These are phyloP conservation scores for Ciconia boyciana DNA, from an alignment of 2,113 vertebrate genomes.

Conservation along the genomic window DNA sequence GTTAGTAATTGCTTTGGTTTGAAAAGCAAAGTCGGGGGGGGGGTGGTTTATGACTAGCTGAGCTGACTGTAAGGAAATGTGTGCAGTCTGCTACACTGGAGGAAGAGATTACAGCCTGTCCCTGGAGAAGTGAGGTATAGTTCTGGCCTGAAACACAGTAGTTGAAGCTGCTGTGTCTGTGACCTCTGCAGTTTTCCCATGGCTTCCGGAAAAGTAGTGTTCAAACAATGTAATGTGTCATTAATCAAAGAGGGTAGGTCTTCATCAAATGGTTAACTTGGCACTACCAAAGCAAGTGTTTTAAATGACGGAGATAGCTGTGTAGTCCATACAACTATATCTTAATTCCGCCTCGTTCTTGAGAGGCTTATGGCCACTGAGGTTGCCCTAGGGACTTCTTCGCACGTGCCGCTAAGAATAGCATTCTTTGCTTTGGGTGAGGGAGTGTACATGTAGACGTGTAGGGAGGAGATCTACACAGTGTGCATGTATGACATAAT, in stretches of 20 bases:
- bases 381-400: neutral
- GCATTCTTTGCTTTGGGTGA: neutral
- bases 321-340: neutral
- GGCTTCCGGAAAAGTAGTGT: neutral
- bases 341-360: neutral
- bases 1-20: neutral
- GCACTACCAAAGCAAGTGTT: neutral
- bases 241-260: neutral
- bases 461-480: neutral
- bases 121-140: neutral
- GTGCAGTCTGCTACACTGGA: neutral
- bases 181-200: neutral
- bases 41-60: neutral
- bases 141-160: neutral
- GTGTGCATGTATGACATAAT: neutral
- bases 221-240: neutral
- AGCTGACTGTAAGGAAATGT: neutral
- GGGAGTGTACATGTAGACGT: accelerated
- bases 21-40: neutral
- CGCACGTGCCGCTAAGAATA: accelerated
- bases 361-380: accelerated
- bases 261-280: neutral
- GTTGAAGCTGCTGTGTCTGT: neutral
- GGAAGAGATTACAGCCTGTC: neutral
- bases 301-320: neutral